Evolutionary conservation across 2,113 vertebrate species (phyloP).

Genomic region (Haliaeetus leucogaster): DNA sequence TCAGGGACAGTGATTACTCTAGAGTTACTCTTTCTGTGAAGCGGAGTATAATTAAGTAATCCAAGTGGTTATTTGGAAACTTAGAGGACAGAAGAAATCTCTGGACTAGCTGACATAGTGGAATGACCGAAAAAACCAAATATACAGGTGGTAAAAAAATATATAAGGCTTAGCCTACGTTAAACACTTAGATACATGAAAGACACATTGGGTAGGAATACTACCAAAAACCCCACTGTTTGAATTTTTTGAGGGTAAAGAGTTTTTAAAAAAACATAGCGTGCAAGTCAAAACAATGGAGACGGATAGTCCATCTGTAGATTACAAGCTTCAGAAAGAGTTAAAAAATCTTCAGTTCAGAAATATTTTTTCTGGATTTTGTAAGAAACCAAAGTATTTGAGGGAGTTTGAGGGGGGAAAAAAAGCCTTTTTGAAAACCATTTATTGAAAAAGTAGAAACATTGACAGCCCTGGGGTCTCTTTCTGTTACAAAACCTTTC

Average conservation of each 20-base stretch:
- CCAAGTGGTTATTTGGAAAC: neutral
- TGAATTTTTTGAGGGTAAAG: neutral
- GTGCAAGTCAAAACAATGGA: neutral
- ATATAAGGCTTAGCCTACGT: neutral
- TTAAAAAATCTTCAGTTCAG: neutral
- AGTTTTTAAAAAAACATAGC: neutral
- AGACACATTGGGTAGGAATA: neutral
- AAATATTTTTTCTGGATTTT: neutral
- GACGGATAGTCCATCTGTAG: neutral
- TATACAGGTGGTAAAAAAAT: neutral
- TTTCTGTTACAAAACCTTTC: neutral
- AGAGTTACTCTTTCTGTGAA: neutral
- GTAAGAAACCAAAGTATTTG: neutral
- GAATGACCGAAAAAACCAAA: rapidly evolving
- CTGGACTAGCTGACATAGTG: neutral
- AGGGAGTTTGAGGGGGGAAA: neutral
- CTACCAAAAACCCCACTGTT: neutral
- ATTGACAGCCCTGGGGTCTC: too few species aligned
- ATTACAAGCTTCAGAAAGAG: neutral
- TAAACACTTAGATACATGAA: neutral
- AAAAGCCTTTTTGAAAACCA: neutral
- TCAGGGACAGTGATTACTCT: neutral
- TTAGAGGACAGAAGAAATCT: neutral
- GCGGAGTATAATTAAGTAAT: neutral
- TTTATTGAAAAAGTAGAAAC: neutral